Evolutionary conservation across 2,888 invertebrate species (phyloP), one percentile per base, ranked within the genome.

Genomic region (Ecliptopera silaceata): DNA sequence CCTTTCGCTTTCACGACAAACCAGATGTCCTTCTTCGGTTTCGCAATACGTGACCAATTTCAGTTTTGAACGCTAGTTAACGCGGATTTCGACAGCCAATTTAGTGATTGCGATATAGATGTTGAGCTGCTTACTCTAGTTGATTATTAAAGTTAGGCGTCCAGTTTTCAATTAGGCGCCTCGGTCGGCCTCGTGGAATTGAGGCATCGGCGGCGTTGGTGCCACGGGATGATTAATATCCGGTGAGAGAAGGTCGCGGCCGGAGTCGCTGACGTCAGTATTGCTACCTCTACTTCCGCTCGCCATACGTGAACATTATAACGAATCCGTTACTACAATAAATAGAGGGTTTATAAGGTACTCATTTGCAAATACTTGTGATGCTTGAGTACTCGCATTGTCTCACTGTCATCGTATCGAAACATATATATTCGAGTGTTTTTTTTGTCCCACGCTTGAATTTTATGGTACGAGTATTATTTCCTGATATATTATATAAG

Each of bases 151-250:
- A 65, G 62, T 65, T 63, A 56, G 61, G 48, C 65, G 63, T 64
- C 54, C 61, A 63, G 74, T 75, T 82, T 79, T 79, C 80, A 83
- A 82, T 84, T 83, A 82, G 70, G 68, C 69, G 70, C 43, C 66
- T 72, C 47, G 52, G 59, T 53, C 46, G 59, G 54, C 50, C 41
- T 57, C 50, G 61, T 61, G 55, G 41, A 58, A 53, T 55, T 44
- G 61, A 55, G 56, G 61, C 66, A 71, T 65, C 63, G 68, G 67
- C 69, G 62, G 49, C 46, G 22, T 26, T 51, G 47, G 69, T 72
- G 70, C 72, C 73, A 68, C 82, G 80, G 86, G 82, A 86, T 90
- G 88, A 90, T 88, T 90, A 88, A 90, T 89, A 87, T 89, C 88
- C 89, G 88, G 74, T 70, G 75, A 75, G 80, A 78, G 86, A 87